Percentiles rank a stretch among this genome's conserved stretches.
These are phyloP conservation scores for Trichogramma evanescens DNA, from an alignment of 2,888 invertebrate genomes.

Conservation along the genomic window DNA sequence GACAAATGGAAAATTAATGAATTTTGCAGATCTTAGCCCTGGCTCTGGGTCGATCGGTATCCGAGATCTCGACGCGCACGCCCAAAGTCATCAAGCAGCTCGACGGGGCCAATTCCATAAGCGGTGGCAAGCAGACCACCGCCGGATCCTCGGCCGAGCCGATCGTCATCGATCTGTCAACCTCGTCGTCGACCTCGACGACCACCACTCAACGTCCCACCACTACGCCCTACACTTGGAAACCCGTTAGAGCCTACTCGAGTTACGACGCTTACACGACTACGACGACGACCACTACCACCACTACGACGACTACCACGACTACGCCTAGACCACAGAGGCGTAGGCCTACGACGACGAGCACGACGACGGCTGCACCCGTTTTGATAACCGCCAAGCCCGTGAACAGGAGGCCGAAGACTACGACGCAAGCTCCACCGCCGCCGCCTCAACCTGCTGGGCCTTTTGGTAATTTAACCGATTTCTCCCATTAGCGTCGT, in stretches of 20 bases:
- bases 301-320: constrained; percentile 20
- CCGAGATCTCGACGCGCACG: constrained; percentile 35
- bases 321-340: constrained; percentile 9
- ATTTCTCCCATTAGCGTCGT: not conserved
- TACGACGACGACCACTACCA: constrained; percentile 13
- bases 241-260: constrained; percentile 21
- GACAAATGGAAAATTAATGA: constrained; percentile 1
- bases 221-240: constrained; percentile 23
- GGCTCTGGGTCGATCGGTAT: constrained; percentile 32
- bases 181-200: constrained; percentile 26
- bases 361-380: constrained; percentile 21
- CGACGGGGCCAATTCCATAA: constrained; percentile 29
- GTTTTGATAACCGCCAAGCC: constrained; percentile 28
- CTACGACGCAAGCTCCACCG: constrained; percentile 43
- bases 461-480: constrained; percentile 9
- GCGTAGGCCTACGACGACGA: constrained; percentile 19
- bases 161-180: constrained; percentile 36
- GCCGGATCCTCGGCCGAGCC: constrained; percentile 27
- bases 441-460: constrained; percentile 35
- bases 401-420: constrained; percentile 37
- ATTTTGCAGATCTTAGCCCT: constrained; percentile 38
- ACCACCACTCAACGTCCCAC: constrained; percentile 19
- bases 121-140: constrained; percentile 5
- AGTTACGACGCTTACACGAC: constrained; percentile 20
- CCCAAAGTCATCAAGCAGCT: constrained; percentile 38